Evolutionary conservation across 2,113 vertebrate species (phyloP), one percentile per base, ranked within the genome.

Genomic region (Loxodonta africana): DNA sequence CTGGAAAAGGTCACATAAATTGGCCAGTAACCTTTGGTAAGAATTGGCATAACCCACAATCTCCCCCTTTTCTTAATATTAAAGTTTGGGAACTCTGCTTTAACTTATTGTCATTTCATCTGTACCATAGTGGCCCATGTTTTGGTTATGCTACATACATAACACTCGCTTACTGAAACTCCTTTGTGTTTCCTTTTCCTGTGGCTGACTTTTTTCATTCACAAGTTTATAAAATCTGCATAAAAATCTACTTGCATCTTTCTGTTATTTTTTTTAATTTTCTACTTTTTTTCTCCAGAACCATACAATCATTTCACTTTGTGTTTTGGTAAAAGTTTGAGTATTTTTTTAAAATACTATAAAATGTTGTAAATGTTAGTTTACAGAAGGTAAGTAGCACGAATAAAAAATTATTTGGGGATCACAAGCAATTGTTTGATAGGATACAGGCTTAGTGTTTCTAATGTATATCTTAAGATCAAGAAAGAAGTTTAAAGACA

Each of bases 401-500:
- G 8, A 82, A 62, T 76, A 97, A 63, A 88, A 92, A 83, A 95
- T 51, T 69, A 83, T 51, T 91, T 78, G 92, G 3, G 14, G 46
- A 86, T 88, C 90, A 94, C 53, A 77, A 97, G 17, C 5, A 96
- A 94, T 10, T 28, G 30, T 48, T 97, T 85, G 91, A 93, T 94
- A 95, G 53, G 26, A 88, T 46, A 82, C 37, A 86, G 87, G 25
- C 57, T 95, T 82, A 95, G 83, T 94, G 63, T 60, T 94, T 69
- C 37, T 87, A 95, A 88, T 0, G 83, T 18, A 90, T n/a, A 86
- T 33, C n/a, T 95, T 83, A 96, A 81, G 77, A 94, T 82, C 60
- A 94, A 83, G 21, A 51, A 94, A 85, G 33, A 96, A 83, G 62
- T 60, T 88, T 14, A 94, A 92, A 87, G 65, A 87, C 2, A 89